phyloP scores from a whole-genome alignment of 2,888 invertebrate genomes.

The Anaspis maculata region DNA sequence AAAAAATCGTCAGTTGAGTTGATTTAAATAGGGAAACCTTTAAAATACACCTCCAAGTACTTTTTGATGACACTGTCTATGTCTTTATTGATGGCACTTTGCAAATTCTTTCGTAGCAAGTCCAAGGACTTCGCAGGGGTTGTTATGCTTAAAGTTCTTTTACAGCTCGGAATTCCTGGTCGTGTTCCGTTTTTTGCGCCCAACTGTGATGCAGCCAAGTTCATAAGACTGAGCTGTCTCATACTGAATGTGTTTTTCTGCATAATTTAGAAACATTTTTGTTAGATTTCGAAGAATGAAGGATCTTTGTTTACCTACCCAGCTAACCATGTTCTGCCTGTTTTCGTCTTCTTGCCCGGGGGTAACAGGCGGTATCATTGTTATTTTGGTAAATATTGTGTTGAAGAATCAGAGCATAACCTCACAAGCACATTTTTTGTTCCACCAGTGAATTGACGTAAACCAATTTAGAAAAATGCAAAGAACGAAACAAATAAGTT shows the following conservation, averaged over 20 bases:
- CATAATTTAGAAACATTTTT: no score
- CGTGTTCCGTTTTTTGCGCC: slow-evolving; percentile 50
- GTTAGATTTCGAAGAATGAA: slow-evolving; percentile 1
- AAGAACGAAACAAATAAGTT: no score
- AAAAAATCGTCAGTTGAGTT: no score
- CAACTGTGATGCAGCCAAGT: slow-evolving; percentile 55
- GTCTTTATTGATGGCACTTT: slow-evolving; percentile 68
- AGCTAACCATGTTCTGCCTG: slow-evolving; percentile 40
- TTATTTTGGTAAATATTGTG: no score
- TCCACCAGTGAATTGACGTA: no score
- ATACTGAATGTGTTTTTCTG: slow-evolving; percentile 55
- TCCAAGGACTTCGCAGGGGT: slow-evolving; percentile 53
- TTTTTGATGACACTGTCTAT: slow-evolving; percentile 69
- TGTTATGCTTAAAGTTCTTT: slow-evolving; percentile 45
- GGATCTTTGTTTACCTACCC: slow-evolving; percentile 30
- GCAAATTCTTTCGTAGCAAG: slow-evolving; percentile 65
- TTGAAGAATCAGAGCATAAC: no score
- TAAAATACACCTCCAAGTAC: slow-evolving; percentile 56
- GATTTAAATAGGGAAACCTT: background rate
- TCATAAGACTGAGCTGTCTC: slow-evolving; percentile 65
- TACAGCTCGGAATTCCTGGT: slow-evolving; percentile 31
- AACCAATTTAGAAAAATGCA: no score
- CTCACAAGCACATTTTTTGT: background rate
- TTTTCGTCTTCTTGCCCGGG: slow-evolving; percentile 38
- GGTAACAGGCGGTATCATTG: slow-evolving; percentile 42